Evolutionary conservation across 2,797 vertebrate genomes (phyloP).

Genomic region (Malacoctenus gilli): DNA sequence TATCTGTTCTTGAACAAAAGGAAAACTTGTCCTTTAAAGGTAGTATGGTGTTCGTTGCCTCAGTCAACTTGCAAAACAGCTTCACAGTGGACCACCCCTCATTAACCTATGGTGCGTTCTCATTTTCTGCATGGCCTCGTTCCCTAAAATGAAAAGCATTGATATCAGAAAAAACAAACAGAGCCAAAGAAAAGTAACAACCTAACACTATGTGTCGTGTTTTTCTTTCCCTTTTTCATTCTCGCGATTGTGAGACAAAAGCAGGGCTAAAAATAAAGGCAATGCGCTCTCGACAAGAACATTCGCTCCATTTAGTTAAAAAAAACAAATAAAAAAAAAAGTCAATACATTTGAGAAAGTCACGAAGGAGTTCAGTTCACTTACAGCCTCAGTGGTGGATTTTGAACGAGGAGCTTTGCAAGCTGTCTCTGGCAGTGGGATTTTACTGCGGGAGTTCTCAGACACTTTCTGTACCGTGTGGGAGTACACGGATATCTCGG

Average conservation of each 20-base stretch:
- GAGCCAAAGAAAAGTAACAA: no score
- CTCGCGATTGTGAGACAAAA: neutral
- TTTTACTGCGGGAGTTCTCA: slow-evolving; percentile 12
- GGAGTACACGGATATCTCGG: no score
- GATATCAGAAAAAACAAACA: no score
- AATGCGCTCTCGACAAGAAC: neutral
- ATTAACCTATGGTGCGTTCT: slow-evolving; percentile 3
- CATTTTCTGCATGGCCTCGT: neutral
- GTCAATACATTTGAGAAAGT: slow-evolving; percentile 7
- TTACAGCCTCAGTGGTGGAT: neutral
- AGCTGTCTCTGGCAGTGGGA: slow-evolving; percentile 4
- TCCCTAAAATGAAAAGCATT: neutral
- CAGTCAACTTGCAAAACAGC: neutral
- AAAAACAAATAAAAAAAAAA: no score
- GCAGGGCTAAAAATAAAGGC: slow-evolving; percentile 1
- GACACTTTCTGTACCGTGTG: no score
- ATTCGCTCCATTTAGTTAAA: neutral
- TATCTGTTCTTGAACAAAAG: no score
- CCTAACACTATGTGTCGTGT: neutral
- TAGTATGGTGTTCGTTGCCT: no score
- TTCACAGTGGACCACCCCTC: slow-evolving; percentile 2
- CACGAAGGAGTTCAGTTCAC: slow-evolving; percentile 1
- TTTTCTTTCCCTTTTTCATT: neutral
- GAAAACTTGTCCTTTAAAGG: no score
- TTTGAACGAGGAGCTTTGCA: slow-evolving; percentile 1